Evolutionary conservation across 2,797 vertebrate genomes (phyloP), one percentile per base, ranked within the genome.

Genomic region (Sebastes nivosus): DNA sequence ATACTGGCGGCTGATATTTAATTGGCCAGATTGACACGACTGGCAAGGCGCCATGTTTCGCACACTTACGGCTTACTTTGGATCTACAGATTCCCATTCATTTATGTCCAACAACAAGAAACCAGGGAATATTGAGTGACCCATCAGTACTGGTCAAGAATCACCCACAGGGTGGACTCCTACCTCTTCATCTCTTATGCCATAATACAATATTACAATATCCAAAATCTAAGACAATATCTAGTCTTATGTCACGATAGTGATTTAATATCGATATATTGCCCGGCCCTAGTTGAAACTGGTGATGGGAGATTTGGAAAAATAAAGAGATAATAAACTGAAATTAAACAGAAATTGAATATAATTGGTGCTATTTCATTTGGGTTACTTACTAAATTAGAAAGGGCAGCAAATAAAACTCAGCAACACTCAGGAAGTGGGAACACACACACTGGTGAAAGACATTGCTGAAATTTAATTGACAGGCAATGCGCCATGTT

Each of bases 101-200:
- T 66, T 46, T 59, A 54, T 61, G 18, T n/a, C 16, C 16, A 29
- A 58, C 5, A 74, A 70, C 10, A 75, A 73, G 65, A 59, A 81
- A 74, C 11, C 24, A 32, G 29, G 42, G 67, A 60, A 25, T 66
- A 20, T 73, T 66, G 64, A 90, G 57, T 87, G 68, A 82, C 72
- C 80, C 61, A 55, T 81, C 72, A 77, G 72, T 76, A 59, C 22
- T 76, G 72, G 74, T 79, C 25, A 20, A 77, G 34, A 60, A 67
- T 83, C 69, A 81, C 65, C 54, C 68, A 80, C 54, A 58, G 69
- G 77, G 57, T 12, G 8, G 60, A 73, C 75, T 74, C 68, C 36
- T 81, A 77, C 77, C 78, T 84, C 83, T 87, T 87, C 85, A 90
- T 86, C 84, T 87, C 66, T 46, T 46, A 46, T 42, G 38, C 38